These are phyloP conservation scores for Passerculus sandwichensis DNA, from an alignment of 2,797 vertebrate genomes.

Conservation along the genomic window DNA sequence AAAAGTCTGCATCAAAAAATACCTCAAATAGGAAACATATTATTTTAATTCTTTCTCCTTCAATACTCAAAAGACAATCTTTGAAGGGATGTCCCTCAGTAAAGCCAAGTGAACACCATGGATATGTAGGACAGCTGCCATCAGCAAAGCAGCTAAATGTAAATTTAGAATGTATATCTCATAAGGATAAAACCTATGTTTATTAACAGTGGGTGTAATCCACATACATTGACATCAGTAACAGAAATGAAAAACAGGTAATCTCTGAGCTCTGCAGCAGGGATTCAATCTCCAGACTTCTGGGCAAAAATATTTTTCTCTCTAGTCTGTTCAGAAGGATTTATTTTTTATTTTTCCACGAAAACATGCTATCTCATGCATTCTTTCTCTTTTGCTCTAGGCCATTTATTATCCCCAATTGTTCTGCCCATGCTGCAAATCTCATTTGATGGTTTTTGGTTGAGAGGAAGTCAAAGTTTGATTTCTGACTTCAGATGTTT, in stretches of 20 bases:
- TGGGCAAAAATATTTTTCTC: neutral
- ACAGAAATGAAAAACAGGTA: neutral
- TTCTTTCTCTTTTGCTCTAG: neutral
- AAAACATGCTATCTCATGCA: neutral
- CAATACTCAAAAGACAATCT: neutral
- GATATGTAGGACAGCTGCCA: neutral
- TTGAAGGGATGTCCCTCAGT: neutral
- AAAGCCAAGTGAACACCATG: neutral
- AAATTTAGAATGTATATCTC: neutral
- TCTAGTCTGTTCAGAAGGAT: neutral
- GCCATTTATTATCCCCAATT: neutral
- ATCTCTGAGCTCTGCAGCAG: neutral
- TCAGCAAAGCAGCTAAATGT: neutral
- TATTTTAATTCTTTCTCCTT: neutral
- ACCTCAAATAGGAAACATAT: neutral
- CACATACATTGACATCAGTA: rapidly evolving
- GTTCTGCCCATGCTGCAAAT: neutral
- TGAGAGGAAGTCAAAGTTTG: neutral
- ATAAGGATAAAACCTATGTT: neutral
- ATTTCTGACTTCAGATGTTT: neutral
- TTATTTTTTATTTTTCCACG: neutral
- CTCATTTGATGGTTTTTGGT: neutral
- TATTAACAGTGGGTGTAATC: neutral
- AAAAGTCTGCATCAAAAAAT: neutral
- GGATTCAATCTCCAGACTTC: neutral